Evolutionary conservation across 37 sponge, comb jelly and placozoan genomes (phyloP), one percentile per base, ranked within the genome.

Genomic region (Tethya wilhelma): DNA sequence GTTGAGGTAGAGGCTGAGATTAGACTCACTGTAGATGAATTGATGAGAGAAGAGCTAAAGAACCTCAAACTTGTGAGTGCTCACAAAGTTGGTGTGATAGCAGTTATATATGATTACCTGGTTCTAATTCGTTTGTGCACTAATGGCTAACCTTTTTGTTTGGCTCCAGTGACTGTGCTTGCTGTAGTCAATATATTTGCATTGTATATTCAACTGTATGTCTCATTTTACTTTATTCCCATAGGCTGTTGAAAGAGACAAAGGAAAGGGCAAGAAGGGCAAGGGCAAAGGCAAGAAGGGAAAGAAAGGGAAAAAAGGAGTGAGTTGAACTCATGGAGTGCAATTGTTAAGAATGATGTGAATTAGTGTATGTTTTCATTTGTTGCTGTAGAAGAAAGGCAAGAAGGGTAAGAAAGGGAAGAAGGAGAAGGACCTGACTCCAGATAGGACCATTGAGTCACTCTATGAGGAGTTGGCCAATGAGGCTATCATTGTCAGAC

Each of bases 31-130:
- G 99, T 98, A 20, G 99, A 98, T 76, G 91, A 92, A 38, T 72
- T 98, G 67, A 98, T 98, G 99, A 85, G 95, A 83, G 97, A 98
- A 73, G 99, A 98, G 63, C 89, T 98, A 67, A 96, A 96, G 81
- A 98, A 98, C 44, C 79, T 98, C 30, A 98, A 98, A 87, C 39
- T 67, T 5, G 39, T 31, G 67, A 67, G 8, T 67, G 17, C 67
- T 37, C 9, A 31, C 6, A 20, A 67, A 38, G 4, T 20, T 11
- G 36, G 25, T 4, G 8, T 8, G 67, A 20, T 11, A 36, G 67
- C 12, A 34, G 37, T 31, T 31, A 67, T 31, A 36, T 67, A 34
- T 36, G 34, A n/a, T 60, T 6, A 9, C 25, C 7, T 20, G 17
- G n/a, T 66, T 2, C n/a, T n/a, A n/a, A n/a, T n/a, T n/a, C n/a